Evolutionary conservation across 1,140 invertebrate genomes (phyloP).

Genomic region (Phymorhynchus buccinoides): DNA sequence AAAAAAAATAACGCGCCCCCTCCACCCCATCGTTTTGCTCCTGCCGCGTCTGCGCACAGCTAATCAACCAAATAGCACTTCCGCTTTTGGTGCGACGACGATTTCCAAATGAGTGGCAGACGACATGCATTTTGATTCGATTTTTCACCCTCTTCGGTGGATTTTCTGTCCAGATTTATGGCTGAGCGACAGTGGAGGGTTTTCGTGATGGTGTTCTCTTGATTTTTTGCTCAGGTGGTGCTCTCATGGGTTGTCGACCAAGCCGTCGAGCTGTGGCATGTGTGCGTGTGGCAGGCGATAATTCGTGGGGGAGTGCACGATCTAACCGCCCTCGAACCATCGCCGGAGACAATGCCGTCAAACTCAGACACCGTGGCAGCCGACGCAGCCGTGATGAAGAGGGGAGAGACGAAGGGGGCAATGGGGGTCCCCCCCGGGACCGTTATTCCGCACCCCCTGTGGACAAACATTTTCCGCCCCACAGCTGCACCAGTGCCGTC

Average conservation of each 20-base stretch:
- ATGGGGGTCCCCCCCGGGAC: not conserved
- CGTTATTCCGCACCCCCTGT: constrained; percentile 34
- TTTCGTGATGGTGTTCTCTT: too few relatives aligned
- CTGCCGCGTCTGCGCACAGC: not conserved
- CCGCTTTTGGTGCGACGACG: constrained; percentile 21
- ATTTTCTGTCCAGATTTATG: constrained; percentile 4
- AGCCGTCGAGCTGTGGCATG: constrained; percentile 31
- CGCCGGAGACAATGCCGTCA: not conserved
- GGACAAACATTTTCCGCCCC: constrained; percentile 37
- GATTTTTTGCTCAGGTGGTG: not conserved
- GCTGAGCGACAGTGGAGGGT: not conserved
- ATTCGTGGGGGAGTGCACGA: constrained; percentile 8
- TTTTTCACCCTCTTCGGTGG: not conserved
- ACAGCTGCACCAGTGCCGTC: constrained; percentile 38
- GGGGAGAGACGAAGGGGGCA: constrained; percentile 3
- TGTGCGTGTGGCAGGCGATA: constrained; percentile 18
- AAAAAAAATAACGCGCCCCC: too few relatives aligned
- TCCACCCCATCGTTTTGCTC: not conserved
- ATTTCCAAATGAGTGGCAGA: not conserved
- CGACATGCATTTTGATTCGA: not conserved
- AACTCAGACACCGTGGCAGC: constrained; percentile 29
- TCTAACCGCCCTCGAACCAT: not conserved
- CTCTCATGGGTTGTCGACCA: constrained; percentile 26
- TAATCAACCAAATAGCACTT: not conserved
- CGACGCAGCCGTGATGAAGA: not conserved